A percentile compares a stretch with the other conserved stretches of the same genome.
Conservation (phyloP, 2,888 invertebrate species). For the Rhamphomyia laevipes region DNA sequence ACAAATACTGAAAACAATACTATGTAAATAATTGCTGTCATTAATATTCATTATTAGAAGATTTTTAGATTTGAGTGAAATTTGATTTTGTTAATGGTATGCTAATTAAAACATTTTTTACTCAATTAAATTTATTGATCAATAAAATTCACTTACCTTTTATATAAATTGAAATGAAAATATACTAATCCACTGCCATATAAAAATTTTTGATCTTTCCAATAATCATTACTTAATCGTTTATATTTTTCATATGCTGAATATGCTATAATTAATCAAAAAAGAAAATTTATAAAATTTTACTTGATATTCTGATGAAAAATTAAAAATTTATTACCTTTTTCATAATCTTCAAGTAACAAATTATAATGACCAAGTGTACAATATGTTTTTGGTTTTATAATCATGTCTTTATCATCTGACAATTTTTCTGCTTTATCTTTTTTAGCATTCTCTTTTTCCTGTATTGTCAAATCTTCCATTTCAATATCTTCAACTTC, state of each 20-base stretch:
- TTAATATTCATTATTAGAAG: no score
- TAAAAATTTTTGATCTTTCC: constrained; percentile 82
- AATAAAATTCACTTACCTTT: constrained; percentile 64
- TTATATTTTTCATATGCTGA: constrained; percentile 95
- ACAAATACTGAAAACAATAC: no score
- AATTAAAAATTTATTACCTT: constrained; percentile 55
- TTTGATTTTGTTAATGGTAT: no score
- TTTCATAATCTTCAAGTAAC: constrained; percentile 81
- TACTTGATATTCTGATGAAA: neutral
- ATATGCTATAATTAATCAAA: constrained; percentile 56
- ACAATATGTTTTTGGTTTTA: constrained; percentile 84
- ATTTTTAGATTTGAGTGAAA: no score
- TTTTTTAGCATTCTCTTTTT: constrained; percentile 16
- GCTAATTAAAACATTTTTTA: no score
- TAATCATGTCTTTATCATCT: constrained; percentile 52
- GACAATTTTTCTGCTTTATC: constrained; percentile 34
- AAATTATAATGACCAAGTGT: constrained; percentile 93
- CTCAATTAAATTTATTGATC: neutral
- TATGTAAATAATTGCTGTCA: no score
- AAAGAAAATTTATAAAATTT: neutral
- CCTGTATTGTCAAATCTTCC: constrained; percentile 13
- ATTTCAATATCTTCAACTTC: constrained; percentile 20
- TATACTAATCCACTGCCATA: constrained; percentile 94
- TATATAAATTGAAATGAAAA: constrained; percentile 90
- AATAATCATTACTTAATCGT: constrained; percentile 57